Base-by-base conservation (phyloP, 2,888 invertebrate species). In the Eledona agricola region DNA sequence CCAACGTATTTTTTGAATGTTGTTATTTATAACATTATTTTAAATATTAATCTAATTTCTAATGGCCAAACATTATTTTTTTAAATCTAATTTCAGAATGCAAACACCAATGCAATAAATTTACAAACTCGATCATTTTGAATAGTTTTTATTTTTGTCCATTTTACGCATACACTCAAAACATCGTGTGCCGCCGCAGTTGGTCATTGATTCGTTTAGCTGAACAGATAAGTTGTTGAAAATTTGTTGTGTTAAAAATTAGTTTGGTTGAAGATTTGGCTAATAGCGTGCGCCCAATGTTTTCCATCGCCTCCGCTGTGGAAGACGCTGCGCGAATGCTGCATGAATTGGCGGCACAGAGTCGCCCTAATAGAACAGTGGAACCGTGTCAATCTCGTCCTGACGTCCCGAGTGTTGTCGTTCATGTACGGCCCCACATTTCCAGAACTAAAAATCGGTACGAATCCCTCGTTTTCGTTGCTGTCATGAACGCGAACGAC, bases 271-370 rank as follows among this genome's bases (percentile, higher is more conserved):
- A 46, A 81, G 79, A 79, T 83, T 19, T 90, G 90, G 90, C 72
- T 90, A 38, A 77, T 88, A 32, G 87, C 89, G 1, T 90, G 89
- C 69, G 80, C 83, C 38, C 81, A 83, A 58, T 94, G 92, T 72
- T 97, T 97, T 78, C 97, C 97, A 1, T 89, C 95, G 2, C 97
- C 97, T 3, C 91, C 95, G 1, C 79, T 96, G 60, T 97, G 96
- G 96, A 93, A 95, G 74, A 96, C 96, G 0, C 79, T 97, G 57
- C 84, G 93, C 65, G 94, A 95, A 77, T 91, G 94, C 68, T 95
- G 95, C 75, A 83, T 89, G 67, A 88, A 90, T 69, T 97, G 97
- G 96, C 83, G 97, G 5, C 97, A 98, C 79, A 87, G 96, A 54
- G 85, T 93, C 53, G 93, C 95, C 19, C 82, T 98, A 3, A 86